Evolutionary conservation across 2,888 invertebrate genomes (phyloP).

Genomic region (Leptinotarsa tumamoca): DNA sequence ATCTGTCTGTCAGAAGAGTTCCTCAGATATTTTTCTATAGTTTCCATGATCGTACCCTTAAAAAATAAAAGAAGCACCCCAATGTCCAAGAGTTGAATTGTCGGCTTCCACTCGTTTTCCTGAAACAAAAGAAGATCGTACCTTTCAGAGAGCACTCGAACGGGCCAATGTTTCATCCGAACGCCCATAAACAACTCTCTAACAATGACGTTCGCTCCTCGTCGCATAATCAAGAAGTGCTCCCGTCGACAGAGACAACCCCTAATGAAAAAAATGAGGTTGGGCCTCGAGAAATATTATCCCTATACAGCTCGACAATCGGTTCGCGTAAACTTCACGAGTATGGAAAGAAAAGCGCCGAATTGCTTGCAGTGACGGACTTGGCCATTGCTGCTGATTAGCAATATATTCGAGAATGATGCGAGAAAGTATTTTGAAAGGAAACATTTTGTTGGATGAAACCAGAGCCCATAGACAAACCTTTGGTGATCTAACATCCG

Average conservation of each 20-base stretch:
- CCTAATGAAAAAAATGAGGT: slow-evolving; percentile 35
- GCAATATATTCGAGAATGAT: background rate
- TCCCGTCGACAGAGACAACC: slow-evolving; percentile 28
- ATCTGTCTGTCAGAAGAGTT: background rate
- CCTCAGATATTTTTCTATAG: background rate
- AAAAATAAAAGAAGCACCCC: background rate
- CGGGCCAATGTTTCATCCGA: slow-evolving; percentile 34
- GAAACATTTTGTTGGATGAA: background rate
- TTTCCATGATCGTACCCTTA: background rate
- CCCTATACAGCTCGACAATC: slow-evolving; percentile 22
- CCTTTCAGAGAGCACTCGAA: slow-evolving; percentile 35
- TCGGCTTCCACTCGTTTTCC: slow-evolving; percentile 8
- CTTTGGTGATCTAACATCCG: too few species aligned
- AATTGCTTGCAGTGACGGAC: background rate
- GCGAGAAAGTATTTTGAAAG: background rate
- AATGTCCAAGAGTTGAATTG: background rate
- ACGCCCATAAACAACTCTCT: slow-evolving; percentile 44
- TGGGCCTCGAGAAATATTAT: slow-evolving; percentile 28
- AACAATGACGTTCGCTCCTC: slow-evolving; percentile 42
- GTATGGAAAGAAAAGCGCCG: background rate
- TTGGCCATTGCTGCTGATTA: background rate
- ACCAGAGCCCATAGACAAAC: background rate
- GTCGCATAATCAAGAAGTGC: slow-evolving; percentile 31
- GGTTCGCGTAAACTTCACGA: slow-evolving; percentile 4
- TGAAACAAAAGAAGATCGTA: slow-evolving; percentile 39